Evolutionary conservation across 2,888 invertebrate genomes (phyloP).

Genomic region (Graphium colonna): DNA sequence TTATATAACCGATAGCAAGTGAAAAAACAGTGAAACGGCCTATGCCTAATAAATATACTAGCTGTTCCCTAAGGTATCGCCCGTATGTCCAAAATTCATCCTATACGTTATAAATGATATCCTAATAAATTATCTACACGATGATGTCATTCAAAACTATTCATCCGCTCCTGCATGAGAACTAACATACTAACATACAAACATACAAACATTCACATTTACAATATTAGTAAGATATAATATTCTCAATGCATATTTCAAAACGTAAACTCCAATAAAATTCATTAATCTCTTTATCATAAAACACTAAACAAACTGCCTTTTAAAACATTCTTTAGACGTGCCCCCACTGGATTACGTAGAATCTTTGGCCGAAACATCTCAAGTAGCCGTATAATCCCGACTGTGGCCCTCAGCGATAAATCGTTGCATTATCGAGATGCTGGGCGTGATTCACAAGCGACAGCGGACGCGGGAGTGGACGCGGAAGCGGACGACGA

Average conservation of each 20-base stretch:
- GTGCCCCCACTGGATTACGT: slow-evolving; percentile 10
- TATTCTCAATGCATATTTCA: background rate
- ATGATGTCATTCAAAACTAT: too few relatives aligned
- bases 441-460: slow-evolving; percentile 59
- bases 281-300: background rate
- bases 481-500: slow-evolving; percentile 15
- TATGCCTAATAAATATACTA: too few relatives aligned
- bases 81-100: too few relatives aligned
- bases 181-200: background rate
- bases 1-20: too few relatives aligned
- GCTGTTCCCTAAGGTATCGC: too few relatives aligned
- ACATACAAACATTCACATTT: too few relatives aligned
- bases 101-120: too few relatives aligned
- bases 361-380: slow-evolving; percentile 43
- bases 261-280: too few relatives aligned
- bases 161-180: too few relatives aligned
- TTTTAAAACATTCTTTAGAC: background rate
- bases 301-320: background rate
- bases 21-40: too few relatives aligned
- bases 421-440: slow-evolving; percentile 68
- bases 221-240: background rate
- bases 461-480: slow-evolving; percentile 44
- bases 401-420: slow-evolving; percentile 44
- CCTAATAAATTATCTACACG: too few relatives aligned
- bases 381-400: slow-evolving; percentile 55